Conservation (phyloP, 1,140 invertebrate genomes). For the Varroa destructor region DNA sequence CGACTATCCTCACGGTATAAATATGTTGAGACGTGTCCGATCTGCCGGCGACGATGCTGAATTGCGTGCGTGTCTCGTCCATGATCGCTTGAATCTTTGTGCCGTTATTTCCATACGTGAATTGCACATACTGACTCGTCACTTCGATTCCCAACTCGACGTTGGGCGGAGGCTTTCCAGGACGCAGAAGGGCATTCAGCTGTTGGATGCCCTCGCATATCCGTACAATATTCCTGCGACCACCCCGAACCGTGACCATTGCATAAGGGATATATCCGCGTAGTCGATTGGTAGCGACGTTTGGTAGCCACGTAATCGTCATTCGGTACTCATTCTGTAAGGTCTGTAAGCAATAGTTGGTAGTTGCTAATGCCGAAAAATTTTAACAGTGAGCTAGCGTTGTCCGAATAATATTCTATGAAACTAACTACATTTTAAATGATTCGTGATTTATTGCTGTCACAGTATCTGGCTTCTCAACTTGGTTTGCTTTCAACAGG, state of each 20-base stretch:
- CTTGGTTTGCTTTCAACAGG: too few relatives aligned
- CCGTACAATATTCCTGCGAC: background rate
- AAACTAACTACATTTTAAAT: too few relatives aligned
- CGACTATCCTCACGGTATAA: background rate
- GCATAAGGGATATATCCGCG: background rate
- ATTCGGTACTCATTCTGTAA: constrained; percentile 7
- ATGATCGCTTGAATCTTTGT: background rate
- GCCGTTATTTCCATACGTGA: background rate
- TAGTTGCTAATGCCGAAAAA: too few relatives aligned
- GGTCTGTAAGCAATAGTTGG: background rate
- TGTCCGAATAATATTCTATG: too few relatives aligned
- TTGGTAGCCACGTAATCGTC: constrained; percentile 11
- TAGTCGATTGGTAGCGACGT: too few relatives aligned
- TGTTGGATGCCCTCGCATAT: background rate
- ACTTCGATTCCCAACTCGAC: constrained; percentile 8
- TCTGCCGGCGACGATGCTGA: background rate
- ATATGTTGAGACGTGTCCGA: background rate
- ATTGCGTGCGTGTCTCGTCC: background rate
- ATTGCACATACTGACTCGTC: constrained; percentile 4
- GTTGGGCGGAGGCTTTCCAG: background rate
- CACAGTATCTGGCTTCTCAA: too few relatives aligned
- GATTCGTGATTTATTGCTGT: too few relatives aligned
- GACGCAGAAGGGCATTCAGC: background rate
- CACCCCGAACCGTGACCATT: constrained; percentile 14
- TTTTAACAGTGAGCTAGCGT: too few relatives aligned